Evolutionary conservation across 1,140 invertebrate species (phyloP).

Genomic region (Paraescarpia echinospica): DNA sequence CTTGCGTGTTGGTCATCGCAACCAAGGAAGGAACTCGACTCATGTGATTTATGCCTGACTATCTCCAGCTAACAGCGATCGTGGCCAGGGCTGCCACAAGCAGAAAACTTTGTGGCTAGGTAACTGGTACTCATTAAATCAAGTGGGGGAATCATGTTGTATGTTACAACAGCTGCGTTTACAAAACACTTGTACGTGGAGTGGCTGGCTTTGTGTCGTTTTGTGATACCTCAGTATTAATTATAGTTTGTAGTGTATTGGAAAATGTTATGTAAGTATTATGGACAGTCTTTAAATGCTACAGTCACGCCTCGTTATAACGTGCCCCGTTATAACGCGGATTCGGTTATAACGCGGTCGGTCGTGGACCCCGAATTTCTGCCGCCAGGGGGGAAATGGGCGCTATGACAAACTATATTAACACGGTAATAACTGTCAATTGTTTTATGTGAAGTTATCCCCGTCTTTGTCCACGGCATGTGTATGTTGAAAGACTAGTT

Average conservation of each 20-base stretch:
- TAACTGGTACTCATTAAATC: background rate
- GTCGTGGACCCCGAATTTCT: too few relatives aligned
- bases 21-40: too few relatives aligned
- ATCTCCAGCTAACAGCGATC: background rate
- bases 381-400: too few relatives aligned
- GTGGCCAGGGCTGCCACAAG: background rate
- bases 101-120: background rate
- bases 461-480: too few relatives aligned
- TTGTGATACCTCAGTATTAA: background rate
- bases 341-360: too few relatives aligned
- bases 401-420: too few relatives aligned
- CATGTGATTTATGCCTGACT: background rate
- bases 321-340: too few relatives aligned
- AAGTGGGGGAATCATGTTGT: background rate
- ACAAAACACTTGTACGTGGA: background rate
- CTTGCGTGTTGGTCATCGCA: too few relatives aligned
- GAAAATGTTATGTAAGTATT: background rate
- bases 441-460: too few relatives aligned
- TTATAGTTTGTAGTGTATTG: background rate
- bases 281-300: background rate
- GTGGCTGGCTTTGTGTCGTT: background rate
- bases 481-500: too few relatives aligned
- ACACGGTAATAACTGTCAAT: too few relatives aligned
- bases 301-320: too few relatives aligned
- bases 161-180: background rate